phyloP scores from a whole-genome alignment of 2,113 vertebrate genomes.

The Stictonetta naevosa region DNA sequence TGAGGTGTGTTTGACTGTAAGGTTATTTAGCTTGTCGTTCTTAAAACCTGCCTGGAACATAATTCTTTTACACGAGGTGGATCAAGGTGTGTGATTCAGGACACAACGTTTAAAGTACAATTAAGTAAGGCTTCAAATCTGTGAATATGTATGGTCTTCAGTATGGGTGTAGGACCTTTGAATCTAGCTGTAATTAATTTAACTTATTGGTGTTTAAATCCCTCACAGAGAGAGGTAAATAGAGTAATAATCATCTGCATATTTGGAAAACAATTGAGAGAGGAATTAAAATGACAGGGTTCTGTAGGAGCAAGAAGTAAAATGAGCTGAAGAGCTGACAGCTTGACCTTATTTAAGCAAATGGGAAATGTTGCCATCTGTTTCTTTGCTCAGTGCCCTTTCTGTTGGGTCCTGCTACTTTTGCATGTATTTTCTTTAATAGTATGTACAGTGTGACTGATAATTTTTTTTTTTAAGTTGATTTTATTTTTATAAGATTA shows the following conservation, averaged over 20 bases:
- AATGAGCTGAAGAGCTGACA: conserved; percentile 14
- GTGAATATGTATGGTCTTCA: background rate
- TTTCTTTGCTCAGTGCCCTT: background rate
- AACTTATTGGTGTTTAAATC: conserved; percentile 11
- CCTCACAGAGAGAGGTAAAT: background rate
- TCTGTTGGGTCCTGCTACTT: background rate
- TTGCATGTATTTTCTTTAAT: background rate
- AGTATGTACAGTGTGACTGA: background rate
- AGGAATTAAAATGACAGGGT: background rate
- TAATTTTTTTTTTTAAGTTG: conserved; percentile 12
- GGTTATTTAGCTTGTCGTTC: conserved; percentile 10
- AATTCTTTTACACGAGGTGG: background rate
- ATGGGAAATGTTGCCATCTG: background rate
- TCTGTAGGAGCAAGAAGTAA: background rate
- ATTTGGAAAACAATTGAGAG: conserved; percentile 13
- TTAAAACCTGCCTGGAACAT: background rate
- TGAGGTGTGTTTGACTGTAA: conserved; percentile 32
- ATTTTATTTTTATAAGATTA: background rate
- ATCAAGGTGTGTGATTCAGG: conserved; percentile 39
- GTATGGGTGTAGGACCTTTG: background rate
- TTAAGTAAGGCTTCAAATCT: background rate
- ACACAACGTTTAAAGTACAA: background rate
- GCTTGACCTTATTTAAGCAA: conserved; percentile 7
- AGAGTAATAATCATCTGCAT: background rate
- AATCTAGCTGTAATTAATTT: conserved; percentile 47